Evolutionary conservation across 1,140 invertebrate species (phyloP), one percentile per base, ranked within the genome.

Genomic region (Drosophila guanche): DNA sequence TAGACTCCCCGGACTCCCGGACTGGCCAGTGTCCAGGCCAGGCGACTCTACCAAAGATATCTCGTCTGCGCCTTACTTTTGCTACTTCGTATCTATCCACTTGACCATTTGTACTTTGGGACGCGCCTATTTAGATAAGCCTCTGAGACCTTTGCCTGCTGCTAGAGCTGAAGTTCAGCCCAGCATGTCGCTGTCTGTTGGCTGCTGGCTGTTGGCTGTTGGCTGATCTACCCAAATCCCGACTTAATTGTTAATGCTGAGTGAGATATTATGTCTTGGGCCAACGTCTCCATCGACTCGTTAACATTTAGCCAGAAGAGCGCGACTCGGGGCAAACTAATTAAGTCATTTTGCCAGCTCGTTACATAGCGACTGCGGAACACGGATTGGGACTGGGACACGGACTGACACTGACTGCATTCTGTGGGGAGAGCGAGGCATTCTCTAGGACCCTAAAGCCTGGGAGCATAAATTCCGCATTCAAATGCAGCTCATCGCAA

Each of bases 281-380:
- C 14, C 47, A n/a, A 25, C 12, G 42, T 29, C 47, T 42, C 14
- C 48, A 42, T 47, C 23, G 42, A 48, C 33, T 50, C 65, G 68
- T 66, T 70, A 84, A 63, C 57, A 84, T 79, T 76, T 84, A 73
- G 61, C 25, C 61, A 43, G 62, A 22, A 70, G 33, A 48, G 43
- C 48, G 37, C 54, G 47, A 51, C 16, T 58, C 33, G 47, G 47
- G 47, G 27, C 62, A 43, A 46, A 43, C 79, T 88, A 88, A 88
- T 88, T 88, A 88, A 88, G 83, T 88, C 83, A 88, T 88, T 84
- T 86, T 79, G 79, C 79, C 84, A 88, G 78, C 57, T 86, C 78
- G 77, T 78, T 86, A 86, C 83, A 77, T 71, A 37, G 33, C 33
- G 7, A 37, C 33, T 33, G 29, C 29, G 29, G 33, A 20, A 20